phyloP scores from a whole-genome alignment of 2,888 invertebrate genomes.

The Trichogramma dendrolimi region DNA sequence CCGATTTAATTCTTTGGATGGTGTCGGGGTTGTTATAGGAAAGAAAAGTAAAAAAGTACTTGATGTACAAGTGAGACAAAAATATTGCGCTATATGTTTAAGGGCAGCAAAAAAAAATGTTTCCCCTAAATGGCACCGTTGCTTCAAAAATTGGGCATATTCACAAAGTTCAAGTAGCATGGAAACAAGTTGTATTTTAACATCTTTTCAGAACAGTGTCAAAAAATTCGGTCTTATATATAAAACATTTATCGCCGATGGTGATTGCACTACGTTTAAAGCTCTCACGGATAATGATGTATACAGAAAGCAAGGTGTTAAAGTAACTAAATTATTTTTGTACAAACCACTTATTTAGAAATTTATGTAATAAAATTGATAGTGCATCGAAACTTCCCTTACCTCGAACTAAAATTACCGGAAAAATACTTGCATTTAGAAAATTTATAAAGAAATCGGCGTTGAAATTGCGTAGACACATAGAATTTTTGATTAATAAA shows the following conservation, averaged over 20 bases:
- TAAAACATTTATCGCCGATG: conserved; percentile 21
- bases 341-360: conserved; percentile 24
- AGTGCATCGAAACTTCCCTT: neutral
- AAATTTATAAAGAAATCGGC: neutral
- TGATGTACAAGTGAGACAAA: conserved; percentile 34
- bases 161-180: conserved; percentile 36
- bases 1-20: conserved; percentile 23
- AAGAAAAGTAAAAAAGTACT: conserved; percentile 32
- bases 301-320: conserved; percentile 18
- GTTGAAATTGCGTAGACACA: neutral
- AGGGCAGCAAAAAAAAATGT: conserved; percentile 20
- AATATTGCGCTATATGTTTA: conserved; percentile 35
- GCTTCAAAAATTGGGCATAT: conserved; percentile 38
- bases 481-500: neutral
- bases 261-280: conserved; percentile 23
- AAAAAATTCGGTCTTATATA: conserved; percentile 20
- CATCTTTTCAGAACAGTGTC: conserved; percentile 8
- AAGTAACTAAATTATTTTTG: conserved; percentile 25
- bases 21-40: conserved; percentile 23
- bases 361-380: conserved; percentile 14
- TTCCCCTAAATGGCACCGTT: conserved; percentile 27
- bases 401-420: neutral
- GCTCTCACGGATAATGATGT: conserved; percentile 18
- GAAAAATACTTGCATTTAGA: neutral
- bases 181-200: conserved; percentile 17